Evolutionary conservation across 2,113 vertebrate genomes (phyloP).

Genomic region (Rhinoptilus africanus): DNA sequence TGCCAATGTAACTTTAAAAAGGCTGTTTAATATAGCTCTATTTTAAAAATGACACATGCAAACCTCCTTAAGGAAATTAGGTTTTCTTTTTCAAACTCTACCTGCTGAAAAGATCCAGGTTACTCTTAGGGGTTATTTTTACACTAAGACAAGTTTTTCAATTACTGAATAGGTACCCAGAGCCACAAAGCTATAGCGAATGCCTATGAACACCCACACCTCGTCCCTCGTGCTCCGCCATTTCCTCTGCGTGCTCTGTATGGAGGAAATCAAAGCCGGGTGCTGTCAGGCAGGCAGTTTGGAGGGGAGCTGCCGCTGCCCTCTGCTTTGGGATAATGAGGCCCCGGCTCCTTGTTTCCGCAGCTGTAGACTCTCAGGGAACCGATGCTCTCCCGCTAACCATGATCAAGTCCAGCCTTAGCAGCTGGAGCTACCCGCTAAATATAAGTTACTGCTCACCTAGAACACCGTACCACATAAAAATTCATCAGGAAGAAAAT

Average conservation of each 20-base stretch:
- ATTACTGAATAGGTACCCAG: neutral
- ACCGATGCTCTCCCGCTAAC: rapidly evolving
- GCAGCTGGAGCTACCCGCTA: neutral
- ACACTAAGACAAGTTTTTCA: neutral
- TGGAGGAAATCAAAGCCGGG: neutral
- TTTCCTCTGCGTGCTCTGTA: neutral
- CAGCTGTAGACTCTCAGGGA: neutral
- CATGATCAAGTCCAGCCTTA: neutral
- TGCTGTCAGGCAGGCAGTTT: neutral
- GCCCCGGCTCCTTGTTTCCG: rapidly evolving
- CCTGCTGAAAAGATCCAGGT: neutral
- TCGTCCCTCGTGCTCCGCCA: neutral
- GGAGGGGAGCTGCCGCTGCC: neutral
- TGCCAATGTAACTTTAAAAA: neutral
- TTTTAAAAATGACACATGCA: neutral
- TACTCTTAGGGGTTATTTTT: neutral
- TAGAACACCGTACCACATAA: neutral
- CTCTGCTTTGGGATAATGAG: neutral
- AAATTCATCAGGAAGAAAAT: neutral
- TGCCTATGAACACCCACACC: neutral
- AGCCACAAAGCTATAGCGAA: neutral
- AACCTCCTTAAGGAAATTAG: neutral
- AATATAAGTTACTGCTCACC: neutral
- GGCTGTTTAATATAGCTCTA: neutral
- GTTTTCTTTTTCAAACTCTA: neutral